phyloP scores from a whole-genome alignment of 2,797 vertebrate species.

The Anguilla anguilla region DNA sequence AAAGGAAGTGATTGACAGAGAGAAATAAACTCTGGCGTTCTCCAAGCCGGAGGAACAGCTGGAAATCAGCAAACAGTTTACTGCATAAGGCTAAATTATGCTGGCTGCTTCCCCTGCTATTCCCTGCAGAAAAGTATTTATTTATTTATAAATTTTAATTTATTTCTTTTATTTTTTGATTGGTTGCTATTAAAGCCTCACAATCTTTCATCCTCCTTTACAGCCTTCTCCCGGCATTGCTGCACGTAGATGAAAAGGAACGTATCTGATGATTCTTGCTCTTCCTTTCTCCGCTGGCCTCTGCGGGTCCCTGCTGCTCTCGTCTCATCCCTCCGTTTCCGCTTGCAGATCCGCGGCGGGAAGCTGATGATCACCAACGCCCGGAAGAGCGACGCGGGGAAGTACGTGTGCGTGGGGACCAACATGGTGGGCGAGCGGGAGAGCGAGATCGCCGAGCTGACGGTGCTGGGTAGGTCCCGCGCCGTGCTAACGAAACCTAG shows the following conservation, averaged over 20 bases:
- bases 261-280: neutral
- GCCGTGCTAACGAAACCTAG: constrained; percentile 41
- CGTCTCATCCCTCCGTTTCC: constrained; percentile 36
- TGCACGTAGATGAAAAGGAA: neutral
- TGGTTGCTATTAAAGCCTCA: neutral
- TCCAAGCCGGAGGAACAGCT: neutral
- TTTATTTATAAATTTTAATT: no score
- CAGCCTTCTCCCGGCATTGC: neutral
- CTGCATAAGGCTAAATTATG: neutral
- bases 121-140: neutral
- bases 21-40: constrained; percentile 34
- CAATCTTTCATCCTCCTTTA: neutral
- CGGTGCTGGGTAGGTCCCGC: constrained; percentile 85
- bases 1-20: constrained; percentile 38
- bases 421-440: constrained; percentile 99
- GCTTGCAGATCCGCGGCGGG: constrained; percentile 88
- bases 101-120: neutral
- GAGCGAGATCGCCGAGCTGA: constrained; percentile 94
- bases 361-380: constrained; percentile 99
- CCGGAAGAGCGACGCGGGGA: constrained; percentile 93
- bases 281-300: neutral
- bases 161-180: neutral
- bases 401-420: constrained; percentile 96
- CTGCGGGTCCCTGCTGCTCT: constrained; percentile 31
- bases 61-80: constrained; percentile 5